phyloP scores from a whole-genome alignment of 1,140 invertebrate species.

The Eupristina koningsbergeri region DNA sequence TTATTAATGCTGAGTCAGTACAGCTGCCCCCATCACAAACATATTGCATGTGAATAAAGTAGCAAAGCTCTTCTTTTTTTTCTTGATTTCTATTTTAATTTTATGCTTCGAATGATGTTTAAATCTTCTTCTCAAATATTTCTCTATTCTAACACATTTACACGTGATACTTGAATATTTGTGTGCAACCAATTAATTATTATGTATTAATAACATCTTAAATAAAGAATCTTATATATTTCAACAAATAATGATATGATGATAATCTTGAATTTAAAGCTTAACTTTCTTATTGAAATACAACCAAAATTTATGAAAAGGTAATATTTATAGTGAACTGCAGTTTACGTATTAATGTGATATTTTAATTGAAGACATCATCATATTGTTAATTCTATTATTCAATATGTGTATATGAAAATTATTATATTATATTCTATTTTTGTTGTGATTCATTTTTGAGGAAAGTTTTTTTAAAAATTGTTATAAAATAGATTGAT shows the following conservation, averaged over 20 bases:
- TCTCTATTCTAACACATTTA: background rate
- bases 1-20: conserved; percentile 59
- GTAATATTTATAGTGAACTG: background rate
- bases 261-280: background rate
- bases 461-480: no score
- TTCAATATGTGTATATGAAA: no score
- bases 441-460: no score
- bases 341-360: background rate
- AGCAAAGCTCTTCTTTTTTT: background rate
- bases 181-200: no score
- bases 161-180: background rate
- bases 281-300: background rate
- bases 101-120: background rate
- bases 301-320: background rate
- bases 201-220: no score
- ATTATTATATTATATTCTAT: no score
- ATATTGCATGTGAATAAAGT: no score
- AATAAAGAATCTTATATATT: no score
- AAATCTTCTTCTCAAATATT: background rate
- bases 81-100: background rate
- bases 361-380: background rate
- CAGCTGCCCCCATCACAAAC: conserved; percentile 9
- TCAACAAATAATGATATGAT: no score
- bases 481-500: no score
- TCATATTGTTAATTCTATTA: background rate